Conservation (phyloP, 1,140 invertebrate genomes). For the Steinernema khuongi region DNA sequence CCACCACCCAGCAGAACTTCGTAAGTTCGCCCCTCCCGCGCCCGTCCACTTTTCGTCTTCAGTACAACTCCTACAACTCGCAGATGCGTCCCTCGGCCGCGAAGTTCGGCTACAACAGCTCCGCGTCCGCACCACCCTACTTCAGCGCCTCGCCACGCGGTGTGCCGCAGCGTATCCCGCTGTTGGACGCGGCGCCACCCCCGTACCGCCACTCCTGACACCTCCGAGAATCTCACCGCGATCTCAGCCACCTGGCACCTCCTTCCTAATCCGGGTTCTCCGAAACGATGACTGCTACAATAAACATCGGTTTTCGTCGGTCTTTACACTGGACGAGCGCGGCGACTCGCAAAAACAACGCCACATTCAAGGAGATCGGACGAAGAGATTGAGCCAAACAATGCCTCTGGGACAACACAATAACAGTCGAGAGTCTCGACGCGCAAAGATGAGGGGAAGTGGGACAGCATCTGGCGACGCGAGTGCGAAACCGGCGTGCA, state of each 20-base stretch:
- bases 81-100: slow-evolving; percentile 40
- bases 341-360: neutral
- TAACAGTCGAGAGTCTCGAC: too few relatives aligned
- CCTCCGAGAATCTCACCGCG: slow-evolving; percentile 17
- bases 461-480: too few relatives aligned
- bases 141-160: slow-evolving; percentile 24
- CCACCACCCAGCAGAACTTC: neutral
- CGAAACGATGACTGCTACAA: neutral
- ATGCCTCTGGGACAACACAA: too few relatives aligned
- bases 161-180: slow-evolving; percentile 5
- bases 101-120: slow-evolving; percentile 40
- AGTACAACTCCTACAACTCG: slow-evolving; percentile 53
- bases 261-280: neutral
- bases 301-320: slow-evolving; percentile 3
- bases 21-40: neutral
- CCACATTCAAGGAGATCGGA: neutral
- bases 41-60: slow-evolving; percentile 24
- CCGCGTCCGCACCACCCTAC: slow-evolving; percentile 36
- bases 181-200: slow-evolving; percentile 12
- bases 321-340: neutral
- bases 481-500: too few relatives aligned
- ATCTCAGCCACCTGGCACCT: neutral
- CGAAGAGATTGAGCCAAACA: too few relatives aligned
- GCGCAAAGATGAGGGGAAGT: too few relatives aligned
- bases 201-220: slow-evolving; percentile 20